Evolutionary conservation across 2,888 invertebrate species (phyloP), one percentile per base, ranked within the genome.

Genomic region (Branchellion lobata): DNA sequence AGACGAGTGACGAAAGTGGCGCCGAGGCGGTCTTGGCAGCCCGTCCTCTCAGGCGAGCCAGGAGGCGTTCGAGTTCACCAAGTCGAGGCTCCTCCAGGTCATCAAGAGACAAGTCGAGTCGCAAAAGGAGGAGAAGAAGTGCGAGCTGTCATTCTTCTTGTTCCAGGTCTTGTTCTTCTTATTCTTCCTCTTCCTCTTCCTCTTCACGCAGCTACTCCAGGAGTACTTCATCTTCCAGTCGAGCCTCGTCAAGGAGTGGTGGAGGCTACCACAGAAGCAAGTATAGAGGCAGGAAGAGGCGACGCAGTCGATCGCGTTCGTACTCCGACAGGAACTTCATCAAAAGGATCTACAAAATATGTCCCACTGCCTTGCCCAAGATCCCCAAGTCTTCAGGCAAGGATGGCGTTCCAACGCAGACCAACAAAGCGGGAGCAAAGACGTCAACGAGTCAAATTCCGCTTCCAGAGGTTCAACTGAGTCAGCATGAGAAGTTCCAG

Each of bases 1-100:
- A 83, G 75, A 83, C 83, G 1, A 82, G 82, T 61, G 61, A 57
- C 3, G 61, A 57, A n/a, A 24, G n/a, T 57, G 24, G 24, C 3
- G 8, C 14, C 5, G 61, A 57, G 61, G 24, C 61, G 21, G 14
- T 40, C 40, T 8, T 18, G 14, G 21, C n/a, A 5, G 3, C 5
- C 3, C 5, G 14, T 24, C 5, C 21, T 14, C n/a, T 3, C 3
- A n/a, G 14, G 21, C 3, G 61, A 57, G 24, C 5, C 21, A 57
- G 65, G 24, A 75, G 53, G 18, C n/a, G 31, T 18, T 75, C 75
- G 29, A 77, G 65, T 31, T 57, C 31, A 24, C 51, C 51, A 1
- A 75, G 53, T 31, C 27, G 53, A n/a, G 47, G 33, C 14, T 77
- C 53, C 33, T 77, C 33, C 36, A 53, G 75, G 3, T 51, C 51